These are phyloP conservation scores for Drosophila lowei DNA, from an alignment of 1,140 invertebrate species.

Conservation along the genomic window DNA sequence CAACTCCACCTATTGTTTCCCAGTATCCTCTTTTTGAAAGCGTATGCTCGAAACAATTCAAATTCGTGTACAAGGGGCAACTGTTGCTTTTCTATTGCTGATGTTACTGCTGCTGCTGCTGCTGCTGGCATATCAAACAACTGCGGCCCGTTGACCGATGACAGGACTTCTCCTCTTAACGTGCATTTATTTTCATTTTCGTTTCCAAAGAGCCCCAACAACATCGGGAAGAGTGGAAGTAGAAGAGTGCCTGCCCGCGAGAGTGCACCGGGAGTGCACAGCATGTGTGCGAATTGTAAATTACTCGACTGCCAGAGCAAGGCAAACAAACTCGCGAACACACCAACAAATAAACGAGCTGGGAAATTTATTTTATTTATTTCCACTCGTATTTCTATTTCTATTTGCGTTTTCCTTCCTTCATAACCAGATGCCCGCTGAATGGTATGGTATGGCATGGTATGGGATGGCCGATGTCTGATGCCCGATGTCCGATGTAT, in stretches of 20 bases:
- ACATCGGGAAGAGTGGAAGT: conserved; percentile 16
- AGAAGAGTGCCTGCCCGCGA: conserved; percentile 20
- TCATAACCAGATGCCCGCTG: conserved; percentile 58
- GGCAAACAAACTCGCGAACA: conserved; percentile 41
- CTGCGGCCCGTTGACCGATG: conserved; percentile 72
- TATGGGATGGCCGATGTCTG: conserved; percentile 21
- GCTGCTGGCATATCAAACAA: conserved; percentile 71
- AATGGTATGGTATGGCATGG: neutral
- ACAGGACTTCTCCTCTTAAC: conserved; percentile 66
- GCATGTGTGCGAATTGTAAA: conserved; percentile 80
- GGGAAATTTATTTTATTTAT: conserved; percentile 63
- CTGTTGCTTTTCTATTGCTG: conserved; percentile 42
- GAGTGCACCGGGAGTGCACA: conserved; percentile 33
- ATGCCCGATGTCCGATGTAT: conserved; percentile 27
- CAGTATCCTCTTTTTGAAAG: neutral
- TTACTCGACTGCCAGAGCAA: conserved; percentile 65
- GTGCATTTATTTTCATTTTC: conserved; percentile 80
- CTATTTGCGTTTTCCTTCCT: conserved; percentile 60
- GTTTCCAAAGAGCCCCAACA: conserved; percentile 55
- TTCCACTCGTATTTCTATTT: conserved; percentile 57
- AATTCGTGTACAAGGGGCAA: conserved; percentile 56
- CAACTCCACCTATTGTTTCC: too few species aligned
- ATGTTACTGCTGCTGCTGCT: conserved; percentile 4
- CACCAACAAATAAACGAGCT: conserved; percentile 64
- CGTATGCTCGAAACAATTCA: conserved; percentile 12